Percentiles rank a stretch among this genome's conserved stretches.
These are phyloP conservation scores for Cinara cedri DNA, from an alignment of 2,888 invertebrate species.

Conservation along the genomic window DNA sequence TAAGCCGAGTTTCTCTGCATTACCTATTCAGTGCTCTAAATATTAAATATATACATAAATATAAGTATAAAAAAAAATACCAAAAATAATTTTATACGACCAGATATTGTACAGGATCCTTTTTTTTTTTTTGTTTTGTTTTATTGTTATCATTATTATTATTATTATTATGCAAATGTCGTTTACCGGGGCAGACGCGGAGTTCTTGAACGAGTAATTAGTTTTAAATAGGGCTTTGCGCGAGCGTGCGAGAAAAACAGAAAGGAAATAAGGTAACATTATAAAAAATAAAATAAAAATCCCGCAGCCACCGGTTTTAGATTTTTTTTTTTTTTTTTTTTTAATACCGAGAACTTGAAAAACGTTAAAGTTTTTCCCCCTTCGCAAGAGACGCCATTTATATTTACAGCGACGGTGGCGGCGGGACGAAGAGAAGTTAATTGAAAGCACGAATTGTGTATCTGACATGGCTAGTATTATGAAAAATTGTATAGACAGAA, in stretches of 20 bases:
- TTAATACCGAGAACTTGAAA: conserved; percentile 30
- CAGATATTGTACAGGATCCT: conserved; percentile 59
- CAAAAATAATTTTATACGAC: conserved; percentile 42
- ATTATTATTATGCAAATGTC: conserved; percentile 45
- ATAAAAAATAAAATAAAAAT: conserved; percentile 18
- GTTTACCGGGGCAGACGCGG: conserved; percentile 21
- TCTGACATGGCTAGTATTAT: conserved; percentile 19
- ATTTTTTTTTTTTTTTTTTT: conserved; percentile 27
- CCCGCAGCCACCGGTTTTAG: conserved; percentile 8
- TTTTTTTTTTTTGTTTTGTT: conserved; percentile 30
- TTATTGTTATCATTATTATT: conserved; percentile 18
- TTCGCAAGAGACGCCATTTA: background rate
- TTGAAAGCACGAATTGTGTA: conserved; percentile 40
- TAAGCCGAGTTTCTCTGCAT: conserved; percentile 9
- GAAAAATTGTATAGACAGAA: conserved; percentile 10
- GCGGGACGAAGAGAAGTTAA: conserved; percentile 1
- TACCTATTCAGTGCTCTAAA: background rate
- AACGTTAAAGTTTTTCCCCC: conserved; percentile 23
- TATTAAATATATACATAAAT: too few relatives aligned
- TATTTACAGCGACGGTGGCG: background rate
- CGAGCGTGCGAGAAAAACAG: conserved; percentile 1
- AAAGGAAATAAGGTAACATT: conserved; percentile 41
- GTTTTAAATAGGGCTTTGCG: conserved; percentile 47
- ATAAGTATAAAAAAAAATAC: too few relatives aligned
- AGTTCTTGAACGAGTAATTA: conserved; percentile 46